Percentiles rank a stretch among this genome's conserved stretches.
Evolutionary conservation across 2,888 invertebrate species (phyloP).

Genomic region (Cosmorhoe ocellata): DNA sequence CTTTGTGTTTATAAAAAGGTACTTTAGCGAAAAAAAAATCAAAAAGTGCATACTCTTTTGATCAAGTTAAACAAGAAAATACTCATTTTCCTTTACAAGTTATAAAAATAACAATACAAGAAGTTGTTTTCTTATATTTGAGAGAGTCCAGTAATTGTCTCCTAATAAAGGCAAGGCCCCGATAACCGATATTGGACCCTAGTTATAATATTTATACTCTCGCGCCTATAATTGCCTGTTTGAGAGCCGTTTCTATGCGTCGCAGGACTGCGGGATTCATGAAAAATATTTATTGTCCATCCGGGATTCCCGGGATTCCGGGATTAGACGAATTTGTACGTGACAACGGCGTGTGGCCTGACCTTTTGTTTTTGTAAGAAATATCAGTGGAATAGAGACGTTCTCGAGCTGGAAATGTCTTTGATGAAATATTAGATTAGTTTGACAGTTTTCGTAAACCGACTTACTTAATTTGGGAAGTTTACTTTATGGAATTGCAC

Average conservation of each 20-base stretch:
- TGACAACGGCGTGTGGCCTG: constrained; percentile 47
- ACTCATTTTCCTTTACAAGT: not conserved
- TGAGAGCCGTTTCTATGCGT: constrained; percentile 78
- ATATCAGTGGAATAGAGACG: constrained; percentile 12
- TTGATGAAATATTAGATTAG: constrained; percentile 2
- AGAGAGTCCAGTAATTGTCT: constrained; percentile 17
- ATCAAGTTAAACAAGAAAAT: not conserved
- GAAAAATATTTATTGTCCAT: constrained; percentile 78
- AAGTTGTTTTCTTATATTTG: constrained; percentile 8
- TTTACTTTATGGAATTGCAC: too few relatives aligned
- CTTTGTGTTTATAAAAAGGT: too few relatives aligned
- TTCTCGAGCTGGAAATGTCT: constrained; percentile 1
- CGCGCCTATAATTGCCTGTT: constrained; percentile 80
- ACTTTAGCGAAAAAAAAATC: too few relatives aligned
- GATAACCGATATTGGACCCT: constrained; percentile 50
- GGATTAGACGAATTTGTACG: constrained; percentile 79
- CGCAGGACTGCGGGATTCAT: constrained; percentile 68
- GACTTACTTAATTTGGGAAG: not conserved
- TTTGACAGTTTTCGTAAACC: not conserved
- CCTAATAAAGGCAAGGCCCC: constrained; percentile 19
- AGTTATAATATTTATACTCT: constrained; percentile 62
- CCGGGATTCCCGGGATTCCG: constrained; percentile 48
- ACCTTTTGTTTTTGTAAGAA: constrained; percentile 42
- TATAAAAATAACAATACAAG: constrained; percentile 11
- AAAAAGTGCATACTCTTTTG: too few relatives aligned